Evolutionary conservation across 2,113 vertebrate species (phyloP), one percentile per base, ranked within the genome.

Genomic region (Malaclemys terrapin): DNA sequence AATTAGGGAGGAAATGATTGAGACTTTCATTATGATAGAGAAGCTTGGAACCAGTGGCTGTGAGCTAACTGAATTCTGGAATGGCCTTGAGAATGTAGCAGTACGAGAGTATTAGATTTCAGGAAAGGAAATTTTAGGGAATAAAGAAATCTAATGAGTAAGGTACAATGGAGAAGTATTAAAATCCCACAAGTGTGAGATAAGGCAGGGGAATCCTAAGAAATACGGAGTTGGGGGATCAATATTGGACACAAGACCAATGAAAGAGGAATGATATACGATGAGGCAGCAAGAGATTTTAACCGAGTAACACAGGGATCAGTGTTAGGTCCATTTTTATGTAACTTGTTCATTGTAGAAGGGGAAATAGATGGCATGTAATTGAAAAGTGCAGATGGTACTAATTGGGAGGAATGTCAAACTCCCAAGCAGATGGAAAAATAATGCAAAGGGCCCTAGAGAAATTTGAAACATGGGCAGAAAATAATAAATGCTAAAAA

Each of bases 321-420:
- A 76, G 54, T 38, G 38, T 20, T 91, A 65, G 31, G 49, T 78
- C 75, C 42, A 10, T 3, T 16, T 49, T 84, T 79, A 79, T 6
- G 83, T 52, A 80, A 93, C 85, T 10, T 1, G 0, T 12, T 59
- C 53, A 62, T 38, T 79, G 81, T 25, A 93, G n/a, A 65, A 84
- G 91, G 57, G 35, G 25, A 42, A 59, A 59, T 59, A 57, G 25
- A 84, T 24, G 92, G 65, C 75, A 89, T 79, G 92, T 94, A 93
- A 88, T 95, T 95, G 75, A 93, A 95, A 95, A 95, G 89, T 95
- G 96, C 95, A 97, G 94, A 96, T 95, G 95, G 96, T 96, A 92
- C 85, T 88, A 91, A 96, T 93, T 82, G 85, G 62, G 50, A 96
- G 62, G 45, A 95, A 91, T 84, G 29, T 31, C 93, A 85, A 95